Conservation (phyloP, 2,888 invertebrate genomes). For the Tetramorium bicarinatum region DNA sequence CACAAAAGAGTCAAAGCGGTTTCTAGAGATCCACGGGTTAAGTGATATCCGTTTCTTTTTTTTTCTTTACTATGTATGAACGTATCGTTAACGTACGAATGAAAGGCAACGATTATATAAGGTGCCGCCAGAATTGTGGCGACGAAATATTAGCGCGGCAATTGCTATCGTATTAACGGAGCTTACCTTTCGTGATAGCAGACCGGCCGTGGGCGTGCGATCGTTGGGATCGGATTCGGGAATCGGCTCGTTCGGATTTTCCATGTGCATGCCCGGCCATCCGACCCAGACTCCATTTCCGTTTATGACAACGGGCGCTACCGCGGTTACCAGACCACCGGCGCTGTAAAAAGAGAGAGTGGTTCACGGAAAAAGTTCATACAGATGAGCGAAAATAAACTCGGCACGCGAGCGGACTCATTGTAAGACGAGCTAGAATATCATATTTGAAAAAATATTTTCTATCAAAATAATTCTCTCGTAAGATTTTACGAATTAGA, state of each 20-base stretch:
- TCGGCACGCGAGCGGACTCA: neutral
- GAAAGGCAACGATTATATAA: neutral
- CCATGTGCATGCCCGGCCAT: conserved; percentile 95
- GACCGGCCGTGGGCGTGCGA: conserved; percentile 94
- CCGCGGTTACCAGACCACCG: conserved; percentile 96
- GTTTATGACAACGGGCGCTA: conserved; percentile 95
- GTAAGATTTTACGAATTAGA: neutral
- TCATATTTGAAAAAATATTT: neutral
- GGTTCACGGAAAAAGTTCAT: neutral
- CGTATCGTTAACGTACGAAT: neutral
- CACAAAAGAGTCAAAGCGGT: neutral
- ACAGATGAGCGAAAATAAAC: conserved; percentile 5
- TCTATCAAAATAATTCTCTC: conserved; percentile 3
- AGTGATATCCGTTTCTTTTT: neutral
- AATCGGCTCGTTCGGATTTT: conserved; percentile 92
- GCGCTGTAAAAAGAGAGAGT: conserved; percentile 89
- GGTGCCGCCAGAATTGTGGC: neutral
- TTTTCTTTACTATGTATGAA: neutral
- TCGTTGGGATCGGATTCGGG: conserved; percentile 95
- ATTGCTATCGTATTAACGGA: neutral
- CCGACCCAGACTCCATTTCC: conserved; percentile 96
- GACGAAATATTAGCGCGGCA: neutral
- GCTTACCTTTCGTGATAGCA: conserved; percentile 92
- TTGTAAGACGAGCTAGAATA: neutral
- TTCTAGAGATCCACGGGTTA: too few relatives aligned